Evolutionary conservation across 2,888 invertebrate species (phyloP), one percentile per base, ranked within the genome.

Genomic region (Agrotis clavis): DNA sequence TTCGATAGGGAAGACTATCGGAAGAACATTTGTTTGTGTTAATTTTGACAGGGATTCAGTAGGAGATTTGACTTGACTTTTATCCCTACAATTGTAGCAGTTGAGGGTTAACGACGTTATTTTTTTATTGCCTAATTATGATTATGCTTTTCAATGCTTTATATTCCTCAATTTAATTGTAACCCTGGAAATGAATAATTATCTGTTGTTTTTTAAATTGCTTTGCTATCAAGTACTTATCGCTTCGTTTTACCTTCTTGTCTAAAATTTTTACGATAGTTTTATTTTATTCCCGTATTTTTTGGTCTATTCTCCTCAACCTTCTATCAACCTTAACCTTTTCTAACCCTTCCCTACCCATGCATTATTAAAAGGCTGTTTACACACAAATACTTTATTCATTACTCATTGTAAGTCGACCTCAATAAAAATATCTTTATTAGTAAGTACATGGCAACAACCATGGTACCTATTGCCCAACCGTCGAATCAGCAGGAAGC

Each of bases 401-500:
- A 79, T 78, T 69, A 77, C 69, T 75, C 72, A 79, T 67, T 69
- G 72, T 47, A 51, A 57, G 19, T 57, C 80, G 84, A 75, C 85
- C 85, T 83, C 79, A 83, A 80, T 84, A 86, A 83, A 85, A 82
- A 65, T 75, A 71, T 71, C 50, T 76, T 66, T 60, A 77, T 74
- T 72, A 21, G 74, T 66, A 54, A 71, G 71, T 74, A 65, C 84
- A 85, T 89, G 87, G 87, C 86, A 89, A 87, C 85, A 82, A 77
- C 76, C 62, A 77, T 74, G 84, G 85, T 83, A 86, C 74, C 77
- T 63, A 77, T 82, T 78, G 80, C 84, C 84, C 86, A 84, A 86
- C 82, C 84, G 90, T 81, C 87, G 85, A 83, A 77, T 78, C 67
- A 88, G 81, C 94, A 94, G 95, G 95, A 95, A 95, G 91, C 94